phyloP scores from a whole-genome alignment of 1,140 invertebrate genomes.

The Drosophila neocordata region DNA sequence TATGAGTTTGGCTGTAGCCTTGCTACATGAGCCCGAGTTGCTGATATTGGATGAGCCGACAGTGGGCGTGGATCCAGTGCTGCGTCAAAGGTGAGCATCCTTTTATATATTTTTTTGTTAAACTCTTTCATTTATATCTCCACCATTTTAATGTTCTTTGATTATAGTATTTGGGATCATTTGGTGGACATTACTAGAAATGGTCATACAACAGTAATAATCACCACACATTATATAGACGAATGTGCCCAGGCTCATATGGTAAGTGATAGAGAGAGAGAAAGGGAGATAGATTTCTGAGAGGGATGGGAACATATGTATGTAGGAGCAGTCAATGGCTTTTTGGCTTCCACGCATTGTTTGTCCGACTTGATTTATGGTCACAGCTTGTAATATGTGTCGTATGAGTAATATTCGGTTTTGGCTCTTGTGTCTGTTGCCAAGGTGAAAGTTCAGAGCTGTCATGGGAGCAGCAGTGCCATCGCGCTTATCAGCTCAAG shows the following conservation, averaged over 20 bases:
- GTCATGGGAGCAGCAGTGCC: slow-evolving; percentile 35
- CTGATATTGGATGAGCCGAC: slow-evolving; percentile 97
- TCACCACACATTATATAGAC: slow-evolving; percentile 99
- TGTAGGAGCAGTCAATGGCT: slow-evolving; percentile 60
- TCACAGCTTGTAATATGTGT: slow-evolving; percentile 61
- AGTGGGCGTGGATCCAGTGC: slow-evolving; percentile 96
- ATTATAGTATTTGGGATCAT: slow-evolving; percentile 95
- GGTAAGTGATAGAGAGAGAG: slow-evolving; percentile 84
- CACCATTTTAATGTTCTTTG: slow-evolving; percentile 22
- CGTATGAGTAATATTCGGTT: slow-evolving; percentile 75
- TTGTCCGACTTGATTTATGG: slow-evolving; percentile 68
- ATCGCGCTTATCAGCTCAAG: slow-evolving; percentile 63
- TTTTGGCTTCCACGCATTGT: slow-evolving; percentile 71
- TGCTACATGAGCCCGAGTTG: slow-evolving; percentile 94
- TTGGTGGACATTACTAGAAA: slow-evolving; percentile 93
- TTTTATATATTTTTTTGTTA: slow-evolving; percentile 13
- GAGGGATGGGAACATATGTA: not conserved
- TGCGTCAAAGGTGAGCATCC: slow-evolving; percentile 89
- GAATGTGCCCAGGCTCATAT: slow-evolving; percentile 95
- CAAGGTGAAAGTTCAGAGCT: slow-evolving; percentile 73
- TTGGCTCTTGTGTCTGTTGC: slow-evolving; percentile 10
- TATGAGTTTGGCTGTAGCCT: slow-evolving; percentile 93
- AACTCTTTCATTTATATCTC: slow-evolving; percentile 43
- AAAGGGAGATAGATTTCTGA: not conserved
- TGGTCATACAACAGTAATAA: slow-evolving; percentile 95